Conservation (phyloP, 2,113 vertebrate species). For the Onychostoma macrolepis region DNA sequence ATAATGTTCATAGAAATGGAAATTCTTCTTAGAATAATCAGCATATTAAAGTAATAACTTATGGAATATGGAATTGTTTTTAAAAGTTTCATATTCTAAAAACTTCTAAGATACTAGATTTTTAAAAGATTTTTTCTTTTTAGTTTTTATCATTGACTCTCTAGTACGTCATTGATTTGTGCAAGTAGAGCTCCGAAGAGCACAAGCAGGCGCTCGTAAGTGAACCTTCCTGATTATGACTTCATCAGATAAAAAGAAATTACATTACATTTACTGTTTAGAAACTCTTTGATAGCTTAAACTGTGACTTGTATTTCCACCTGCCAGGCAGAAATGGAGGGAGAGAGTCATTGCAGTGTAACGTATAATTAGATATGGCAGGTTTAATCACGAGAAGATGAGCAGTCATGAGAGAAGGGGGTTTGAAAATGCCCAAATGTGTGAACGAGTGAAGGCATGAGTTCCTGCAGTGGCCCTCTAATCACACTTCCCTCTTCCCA, state of each 20-base stretch:
- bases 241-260: constrained; percentile 38
- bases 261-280: background rate
- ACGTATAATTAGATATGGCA: constrained; percentile 55
- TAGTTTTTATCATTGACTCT: too few species aligned
- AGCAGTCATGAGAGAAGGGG: constrained; percentile 26
- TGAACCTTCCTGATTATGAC: constrained; percentile 22
- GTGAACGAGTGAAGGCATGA: constrained; percentile 3
- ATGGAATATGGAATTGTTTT: background rate
- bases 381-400: constrained; percentile 53
- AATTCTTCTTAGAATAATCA: background rate
- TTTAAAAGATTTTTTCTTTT: background rate
- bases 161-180: background rate
- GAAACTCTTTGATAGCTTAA: background rate
- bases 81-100: background rate
- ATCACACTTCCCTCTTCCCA: background rate
- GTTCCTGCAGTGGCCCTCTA: background rate
- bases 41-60: background rate
- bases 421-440: constrained; percentile 35
- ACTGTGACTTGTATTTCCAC: background rate
- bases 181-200: background rate
- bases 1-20: background rate
- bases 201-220: background rate
- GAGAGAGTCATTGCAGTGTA: background rate
- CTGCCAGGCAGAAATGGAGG: constrained; percentile 5
- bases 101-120: background rate